These are phyloP conservation scores for Bradynema listronoti DNA, from an alignment of 1,140 invertebrate species.

Conservation along the genomic window DNA sequence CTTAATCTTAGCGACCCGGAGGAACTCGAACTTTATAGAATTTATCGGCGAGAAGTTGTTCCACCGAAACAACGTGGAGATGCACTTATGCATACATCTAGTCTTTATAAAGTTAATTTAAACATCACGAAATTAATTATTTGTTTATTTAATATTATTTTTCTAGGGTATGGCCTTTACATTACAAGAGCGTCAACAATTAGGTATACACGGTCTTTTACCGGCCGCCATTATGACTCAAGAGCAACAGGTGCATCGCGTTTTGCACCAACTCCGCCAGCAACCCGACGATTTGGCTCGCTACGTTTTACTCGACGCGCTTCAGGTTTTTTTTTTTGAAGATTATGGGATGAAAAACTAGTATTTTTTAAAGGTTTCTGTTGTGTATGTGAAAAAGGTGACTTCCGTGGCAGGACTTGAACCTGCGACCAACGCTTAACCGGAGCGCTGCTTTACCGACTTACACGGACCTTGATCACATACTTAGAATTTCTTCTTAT, in stretches of 20 bases:
- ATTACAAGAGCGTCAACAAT: conserved; percentile 76
- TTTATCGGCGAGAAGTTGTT: conserved; percentile 21
- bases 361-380: too few relatives aligned
- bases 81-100: conserved; percentile 34
- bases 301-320: conserved; percentile 68
- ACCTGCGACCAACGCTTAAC: too few relatives aligned
- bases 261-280: conserved; percentile 73
- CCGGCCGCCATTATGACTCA: conserved; percentile 82
- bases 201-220: conserved; percentile 85
- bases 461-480: too few relatives aligned
- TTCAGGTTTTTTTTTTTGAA: conserved; percentile 45
- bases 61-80: conserved; percentile 36
- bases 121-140: background rate
- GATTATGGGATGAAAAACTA: too few relatives aligned
- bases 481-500: too few relatives aligned
- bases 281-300: conserved; percentile 79
- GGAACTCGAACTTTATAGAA: background rate
- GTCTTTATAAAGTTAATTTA: conserved; percentile 64
- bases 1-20: conserved; percentile 5
- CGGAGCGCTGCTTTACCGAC: background rate
- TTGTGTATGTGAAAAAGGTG: too few relatives aligned
- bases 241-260: conserved; percentile 76
- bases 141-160: too few relatives aligned
- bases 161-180: conserved; percentile 87
- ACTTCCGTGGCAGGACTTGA: too few relatives aligned